These are phyloP conservation scores for Tolypeutes matacus DNA, from an alignment of 2,797 vertebrate species.

Conservation along the genomic window DNA sequence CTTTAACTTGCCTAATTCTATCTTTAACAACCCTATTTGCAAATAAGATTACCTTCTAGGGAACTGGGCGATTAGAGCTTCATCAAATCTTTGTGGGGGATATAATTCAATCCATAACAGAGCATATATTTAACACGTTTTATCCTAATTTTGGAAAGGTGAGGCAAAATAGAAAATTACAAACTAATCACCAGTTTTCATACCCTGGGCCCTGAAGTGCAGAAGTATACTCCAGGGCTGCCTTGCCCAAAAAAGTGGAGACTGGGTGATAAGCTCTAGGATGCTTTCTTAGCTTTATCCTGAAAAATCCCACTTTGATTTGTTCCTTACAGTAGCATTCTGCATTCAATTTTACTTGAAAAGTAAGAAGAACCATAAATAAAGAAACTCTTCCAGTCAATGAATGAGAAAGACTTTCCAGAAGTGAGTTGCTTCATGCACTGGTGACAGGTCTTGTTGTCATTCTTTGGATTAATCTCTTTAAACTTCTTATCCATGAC, in stretches of 20 bases:
- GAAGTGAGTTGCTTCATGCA: background rate
- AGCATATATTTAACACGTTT: background rate
- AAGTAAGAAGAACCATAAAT: background rate
- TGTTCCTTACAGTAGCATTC: background rate
- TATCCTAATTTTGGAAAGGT: background rate
- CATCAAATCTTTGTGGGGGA: too few relatives aligned
- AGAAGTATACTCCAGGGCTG: background rate
- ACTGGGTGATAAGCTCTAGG: background rate
- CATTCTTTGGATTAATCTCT: background rate
- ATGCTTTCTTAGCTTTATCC: background rate
- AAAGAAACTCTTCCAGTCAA: background rate
- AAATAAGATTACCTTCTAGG: too few relatives aligned
- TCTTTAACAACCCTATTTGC: too few relatives aligned
- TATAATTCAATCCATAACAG: too few relatives aligned
- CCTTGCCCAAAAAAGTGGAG: background rate
- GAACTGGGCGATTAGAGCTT: too few relatives aligned
- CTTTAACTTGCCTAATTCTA: too few relatives aligned
- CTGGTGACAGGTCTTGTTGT: background rate
- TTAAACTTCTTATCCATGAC: background rate
- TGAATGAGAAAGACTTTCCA: background rate
- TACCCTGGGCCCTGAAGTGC: background rate
- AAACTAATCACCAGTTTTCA: background rate
- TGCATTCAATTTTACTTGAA: background rate
- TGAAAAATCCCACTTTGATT: background rate
- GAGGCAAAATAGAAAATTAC: background rate